Evolutionary conservation across 1,140 invertebrate genomes (phyloP).

Genomic region (Drosophila ananassae): DNA sequence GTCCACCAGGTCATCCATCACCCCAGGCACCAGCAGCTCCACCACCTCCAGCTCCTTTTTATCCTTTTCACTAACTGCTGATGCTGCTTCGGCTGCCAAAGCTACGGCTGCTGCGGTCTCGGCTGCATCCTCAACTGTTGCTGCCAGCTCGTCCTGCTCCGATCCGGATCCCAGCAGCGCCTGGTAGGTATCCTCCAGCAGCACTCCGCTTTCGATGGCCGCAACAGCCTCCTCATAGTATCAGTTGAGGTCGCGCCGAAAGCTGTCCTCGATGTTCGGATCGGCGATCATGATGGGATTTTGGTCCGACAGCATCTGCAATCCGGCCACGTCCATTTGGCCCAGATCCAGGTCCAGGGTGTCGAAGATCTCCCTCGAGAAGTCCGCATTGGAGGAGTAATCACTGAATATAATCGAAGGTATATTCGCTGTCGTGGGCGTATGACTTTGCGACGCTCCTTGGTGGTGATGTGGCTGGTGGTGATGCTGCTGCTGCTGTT

Average conservation of each 20-base stretch:
- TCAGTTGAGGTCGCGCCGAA: conserved; percentile 90
- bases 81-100: conserved; percentile 17
- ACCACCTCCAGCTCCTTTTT: conserved; percentile 64
- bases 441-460: conserved; percentile 52
- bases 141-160: conserved; percentile 18
- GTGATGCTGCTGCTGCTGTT: conserved; percentile 47
- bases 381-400: conserved; percentile 88
- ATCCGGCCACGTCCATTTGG: conserved; percentile 91
- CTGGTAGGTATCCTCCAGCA: conserved; percentile 79
- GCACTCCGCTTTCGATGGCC: conserved; percentile 80
- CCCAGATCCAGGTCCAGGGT: conserved; percentile 90
- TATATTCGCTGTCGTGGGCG: conserved; percentile 93
- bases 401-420: conserved; percentile 94
- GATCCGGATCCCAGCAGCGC: conserved; percentile 53
- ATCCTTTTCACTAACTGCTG: conserved; percentile 55
- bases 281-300: conserved; percentile 92
- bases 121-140: conserved; percentile 14
- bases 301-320: conserved; percentile 94
- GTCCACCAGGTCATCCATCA: conserved; percentile 72
- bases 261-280: conserved; percentile 93
- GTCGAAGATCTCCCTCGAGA: conserved; percentile 85
- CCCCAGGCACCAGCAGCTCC: conserved; percentile 66
- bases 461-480: conserved; percentile 48
- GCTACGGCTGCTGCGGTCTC: conserved; percentile 23
- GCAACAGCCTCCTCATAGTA: conserved; percentile 84